Conservation (phyloP, 2,113 vertebrate species). For the Meleagris gallopavo region DNA sequence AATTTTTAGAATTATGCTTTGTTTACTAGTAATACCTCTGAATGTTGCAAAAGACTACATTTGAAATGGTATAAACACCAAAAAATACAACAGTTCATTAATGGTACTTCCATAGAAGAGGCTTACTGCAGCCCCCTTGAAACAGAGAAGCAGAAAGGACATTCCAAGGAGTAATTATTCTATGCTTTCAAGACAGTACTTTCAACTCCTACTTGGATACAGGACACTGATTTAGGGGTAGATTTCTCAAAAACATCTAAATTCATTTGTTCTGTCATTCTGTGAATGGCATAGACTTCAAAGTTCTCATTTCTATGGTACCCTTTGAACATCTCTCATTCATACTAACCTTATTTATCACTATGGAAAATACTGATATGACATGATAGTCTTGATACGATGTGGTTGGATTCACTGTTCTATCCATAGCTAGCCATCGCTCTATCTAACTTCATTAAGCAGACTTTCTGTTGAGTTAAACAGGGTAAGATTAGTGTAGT, state of each 20-base stretch:
- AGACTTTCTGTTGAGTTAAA: not conserved
- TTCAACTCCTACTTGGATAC: not conserved
- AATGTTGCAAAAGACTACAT: not conserved
- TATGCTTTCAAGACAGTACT: not conserved
- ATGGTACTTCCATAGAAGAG: not conserved
- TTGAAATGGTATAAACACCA: not conserved
- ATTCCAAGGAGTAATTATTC: not conserved
- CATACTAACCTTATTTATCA: not conserved
- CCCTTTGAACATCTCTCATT: not conserved
- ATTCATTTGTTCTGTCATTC: not conserved
- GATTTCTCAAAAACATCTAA: not conserved
- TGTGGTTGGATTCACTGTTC: not conserved
- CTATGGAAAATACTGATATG: not conserved
- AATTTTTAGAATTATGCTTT: not conserved
- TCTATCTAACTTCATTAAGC: not conserved
- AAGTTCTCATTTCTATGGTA: not conserved
- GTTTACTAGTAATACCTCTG: not conserved
- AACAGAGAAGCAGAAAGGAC: not conserved
- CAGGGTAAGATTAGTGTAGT: not conserved
- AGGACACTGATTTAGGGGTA: not conserved
- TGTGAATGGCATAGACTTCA: not conserved
- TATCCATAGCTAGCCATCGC: not conserved
- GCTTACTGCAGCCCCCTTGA: not conserved
- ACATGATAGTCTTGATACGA: not conserved
- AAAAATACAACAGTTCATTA: not conserved